Conservation (phyloP, 1,140 invertebrate species). For the Hyles vespertilio region DNA sequence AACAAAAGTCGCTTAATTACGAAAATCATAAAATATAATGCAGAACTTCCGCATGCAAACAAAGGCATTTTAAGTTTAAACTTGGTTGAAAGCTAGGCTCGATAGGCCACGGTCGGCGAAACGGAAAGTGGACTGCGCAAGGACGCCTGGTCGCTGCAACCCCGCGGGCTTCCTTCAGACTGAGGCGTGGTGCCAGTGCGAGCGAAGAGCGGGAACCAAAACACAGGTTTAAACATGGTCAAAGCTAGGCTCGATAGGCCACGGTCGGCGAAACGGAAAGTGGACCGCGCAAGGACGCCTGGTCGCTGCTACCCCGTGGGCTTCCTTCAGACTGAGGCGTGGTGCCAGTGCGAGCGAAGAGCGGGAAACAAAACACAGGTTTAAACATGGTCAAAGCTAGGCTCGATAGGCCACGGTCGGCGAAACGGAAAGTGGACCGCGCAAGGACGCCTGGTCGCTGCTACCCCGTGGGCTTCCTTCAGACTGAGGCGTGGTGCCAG, state of each 20-base stretch:
- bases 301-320: slow-evolving; percentile 19
- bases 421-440: slow-evolving; percentile 47
- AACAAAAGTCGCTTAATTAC: too few species aligned
- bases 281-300: slow-evolving; percentile 46
- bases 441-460: slow-evolving; percentile 42
- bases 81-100: slow-evolving; percentile 1
- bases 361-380: not conserved
- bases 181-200: slow-evolving; percentile 5
- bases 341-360: not conserved
- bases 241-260: slow-evolving; percentile 24
- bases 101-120: slow-evolving; percentile 36
- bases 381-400: not conserved
- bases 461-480: slow-evolving; percentile 18
- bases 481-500: slow-evolving; percentile 11
- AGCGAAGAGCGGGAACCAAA: not conserved
- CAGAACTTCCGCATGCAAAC: too few species aligned
- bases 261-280: slow-evolving; percentile 42
- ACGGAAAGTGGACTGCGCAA: slow-evolving; percentile 47
- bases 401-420: slow-evolving; percentile 29
- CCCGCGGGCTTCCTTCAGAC: slow-evolving; percentile 19
- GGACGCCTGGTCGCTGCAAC: slow-evolving; percentile 35
- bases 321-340: slow-evolving; percentile 19
- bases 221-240: too few species aligned
- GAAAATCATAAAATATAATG: too few species aligned
- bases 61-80: too few species aligned